Evolutionary conservation across 2,797 vertebrate genomes (phyloP).

Genomic region (Allobates femoralis): DNA sequence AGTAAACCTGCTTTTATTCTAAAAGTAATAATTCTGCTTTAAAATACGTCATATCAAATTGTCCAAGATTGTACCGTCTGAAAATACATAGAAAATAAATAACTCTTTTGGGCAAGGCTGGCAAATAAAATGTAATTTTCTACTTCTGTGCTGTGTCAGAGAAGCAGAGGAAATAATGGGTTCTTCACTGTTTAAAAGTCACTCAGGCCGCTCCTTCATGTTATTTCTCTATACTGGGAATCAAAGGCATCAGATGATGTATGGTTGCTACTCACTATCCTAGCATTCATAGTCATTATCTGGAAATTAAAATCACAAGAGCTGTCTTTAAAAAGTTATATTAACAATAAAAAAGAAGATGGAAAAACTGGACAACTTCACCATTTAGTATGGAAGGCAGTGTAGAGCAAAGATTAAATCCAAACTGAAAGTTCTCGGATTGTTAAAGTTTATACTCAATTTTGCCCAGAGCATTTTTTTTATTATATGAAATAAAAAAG

Average conservation of each 20-base stretch:
- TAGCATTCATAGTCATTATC: background rate
- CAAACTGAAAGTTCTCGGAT: background rate
- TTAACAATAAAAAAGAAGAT: background rate
- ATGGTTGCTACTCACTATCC: background rate
- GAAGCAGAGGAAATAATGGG: background rate
- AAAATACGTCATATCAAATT: constrained; percentile 19
- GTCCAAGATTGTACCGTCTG: background rate
- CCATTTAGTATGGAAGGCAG: background rate
- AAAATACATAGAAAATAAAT: background rate
- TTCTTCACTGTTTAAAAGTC: background rate
- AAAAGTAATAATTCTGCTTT: constrained; percentile 33
- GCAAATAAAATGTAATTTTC: constrained; percentile 11
- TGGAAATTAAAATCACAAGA: background rate
- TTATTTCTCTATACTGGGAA: background rate
- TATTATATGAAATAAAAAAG: background rate
- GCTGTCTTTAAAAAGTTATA: constrained; percentile 14
- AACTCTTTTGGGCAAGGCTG: constrained; percentile 2
- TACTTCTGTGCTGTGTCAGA: background rate
- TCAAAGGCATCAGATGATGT: background rate
- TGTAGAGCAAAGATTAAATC: background rate
- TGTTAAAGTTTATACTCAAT: background rate
- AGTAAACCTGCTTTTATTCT: constrained; percentile 45
- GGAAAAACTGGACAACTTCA: background rate
- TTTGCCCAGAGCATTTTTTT: background rate
- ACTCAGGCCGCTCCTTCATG: background rate